These are phyloP conservation scores for Brachystomella parvula DNA, from an alignment of 1,140 invertebrate species.

Conservation along the genomic window DNA sequence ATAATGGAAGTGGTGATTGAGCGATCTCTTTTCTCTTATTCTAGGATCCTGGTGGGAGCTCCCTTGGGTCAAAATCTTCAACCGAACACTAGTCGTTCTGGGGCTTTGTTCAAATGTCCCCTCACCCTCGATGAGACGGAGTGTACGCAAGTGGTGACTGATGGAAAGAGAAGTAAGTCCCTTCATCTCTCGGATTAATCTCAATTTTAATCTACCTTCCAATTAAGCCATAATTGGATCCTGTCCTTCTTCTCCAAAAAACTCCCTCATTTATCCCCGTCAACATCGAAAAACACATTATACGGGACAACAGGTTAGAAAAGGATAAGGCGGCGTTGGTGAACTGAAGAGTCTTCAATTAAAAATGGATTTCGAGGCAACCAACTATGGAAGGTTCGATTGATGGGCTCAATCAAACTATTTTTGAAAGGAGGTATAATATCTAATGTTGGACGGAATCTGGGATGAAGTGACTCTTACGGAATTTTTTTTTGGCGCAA, in stretches of 20 bases:
- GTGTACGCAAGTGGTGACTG: slow-evolving; percentile 75
- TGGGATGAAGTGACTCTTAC: too few relatives aligned
- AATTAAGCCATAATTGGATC: slow-evolving; percentile 29
- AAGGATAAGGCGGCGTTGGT: too few relatives aligned
- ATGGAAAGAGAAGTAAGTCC: slow-evolving; percentile 66
- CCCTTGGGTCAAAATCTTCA: slow-evolving; percentile 77
- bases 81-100: slow-evolving; percentile 71
- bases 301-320: background rate
- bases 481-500: too few relatives aligned
- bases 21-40: slow-evolving; percentile 40
- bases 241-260: slow-evolving; percentile 15
- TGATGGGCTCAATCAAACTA: too few relatives aligned
- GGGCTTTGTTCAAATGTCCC: slow-evolving; percentile 79
- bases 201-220: slow-evolving; percentile 8
- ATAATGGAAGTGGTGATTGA: too few relatives aligned
- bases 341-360: too few relatives aligned
- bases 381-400: too few relatives aligned
- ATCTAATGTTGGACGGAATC: too few relatives aligned
- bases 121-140: slow-evolving; percentile 57
- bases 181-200: background rate
- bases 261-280: slow-evolving; percentile 29
- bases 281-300: background rate
- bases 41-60: slow-evolving; percentile 84
- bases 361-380: too few relatives aligned
- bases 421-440: too few relatives aligned